These are phyloP conservation scores for Formica exsecta DNA, from an alignment of 1,140 invertebrate genomes.

Conservation along the genomic window DNA sequence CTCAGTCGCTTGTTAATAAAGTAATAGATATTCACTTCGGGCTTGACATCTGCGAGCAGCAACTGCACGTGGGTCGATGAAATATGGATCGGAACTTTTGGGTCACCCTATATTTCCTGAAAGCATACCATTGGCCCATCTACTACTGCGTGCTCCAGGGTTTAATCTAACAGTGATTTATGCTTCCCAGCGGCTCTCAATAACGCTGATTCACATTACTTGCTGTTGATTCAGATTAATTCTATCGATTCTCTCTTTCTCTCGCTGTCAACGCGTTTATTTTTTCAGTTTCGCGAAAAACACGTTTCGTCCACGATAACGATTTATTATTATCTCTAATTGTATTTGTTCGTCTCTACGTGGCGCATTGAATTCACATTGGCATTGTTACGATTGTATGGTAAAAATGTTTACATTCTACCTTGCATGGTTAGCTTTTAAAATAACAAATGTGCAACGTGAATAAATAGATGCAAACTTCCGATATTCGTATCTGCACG, in stretches of 20 bases:
- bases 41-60: background rate
- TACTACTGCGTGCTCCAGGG: slow-evolving; percentile 80
- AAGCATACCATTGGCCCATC: slow-evolving; percentile 81
- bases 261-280: slow-evolving; percentile 34
- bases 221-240: slow-evolving; percentile 54
- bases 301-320: slow-evolving; percentile 9
- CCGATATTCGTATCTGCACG: slow-evolving; percentile 3
- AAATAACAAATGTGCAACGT: slow-evolving; percentile 18
- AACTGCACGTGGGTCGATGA: slow-evolving; percentile 68
- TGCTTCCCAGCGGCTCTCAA: slow-evolving; percentile 82
- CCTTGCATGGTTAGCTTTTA: slow-evolving; percentile 40
- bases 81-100: slow-evolving; percentile 82
- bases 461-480: slow-evolving; percentile 30
- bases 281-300: slow-evolving; percentile 46
- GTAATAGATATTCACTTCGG: slow-evolving; percentile 36
- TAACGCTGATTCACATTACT: slow-evolving; percentile 61
- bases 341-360: slow-evolving; percentile 27
- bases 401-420: slow-evolving; percentile 41
- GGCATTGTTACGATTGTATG: slow-evolving; percentile 39
- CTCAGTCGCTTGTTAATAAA: slow-evolving; percentile 12
- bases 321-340: slow-evolving; percentile 50
- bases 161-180: slow-evolving; percentile 86
- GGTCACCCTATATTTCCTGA: slow-evolving; percentile 83
- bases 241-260: slow-evolving; percentile 27
- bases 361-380: slow-evolving; percentile 20